Evolutionary conservation across 1,140 invertebrate genomes (phyloP).

Genomic region (Kradibia gibbosae): DNA sequence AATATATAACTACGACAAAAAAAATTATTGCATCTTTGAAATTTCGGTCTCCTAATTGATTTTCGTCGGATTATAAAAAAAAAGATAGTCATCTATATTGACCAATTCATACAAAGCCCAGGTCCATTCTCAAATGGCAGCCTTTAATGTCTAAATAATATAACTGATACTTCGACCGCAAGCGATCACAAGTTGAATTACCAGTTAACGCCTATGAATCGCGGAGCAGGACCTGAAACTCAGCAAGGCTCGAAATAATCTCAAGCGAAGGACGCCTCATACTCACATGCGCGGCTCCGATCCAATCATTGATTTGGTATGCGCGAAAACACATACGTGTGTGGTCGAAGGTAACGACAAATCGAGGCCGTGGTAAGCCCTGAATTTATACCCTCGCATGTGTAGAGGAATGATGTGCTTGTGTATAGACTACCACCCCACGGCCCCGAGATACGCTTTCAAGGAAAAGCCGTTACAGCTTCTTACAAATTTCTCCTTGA

Average conservation of each 20-base stretch:
- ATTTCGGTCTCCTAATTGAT: neutral
- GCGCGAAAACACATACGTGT: neutral
- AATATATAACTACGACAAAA: neutral
- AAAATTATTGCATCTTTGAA: neutral
- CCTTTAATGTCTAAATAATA: too few species aligned
- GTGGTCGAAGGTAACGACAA: slow-evolving; percentile 29
- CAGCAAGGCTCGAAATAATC: neutral
- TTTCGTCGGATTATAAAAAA: neutral
- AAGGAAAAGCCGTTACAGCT: slow-evolving; percentile 13
- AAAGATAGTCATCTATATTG: neutral
- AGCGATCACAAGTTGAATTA: too few species aligned
- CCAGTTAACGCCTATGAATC: too few species aligned
- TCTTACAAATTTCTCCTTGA: slow-evolving; percentile 34
- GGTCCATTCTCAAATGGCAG: too few species aligned
- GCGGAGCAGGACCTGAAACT: neutral
- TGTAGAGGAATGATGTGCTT: neutral
- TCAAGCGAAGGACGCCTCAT: neutral
- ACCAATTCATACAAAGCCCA: too few species aligned
- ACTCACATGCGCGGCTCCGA: neutral
- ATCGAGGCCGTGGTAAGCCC: slow-evolving; percentile 22
- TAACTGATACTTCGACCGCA: too few species aligned
- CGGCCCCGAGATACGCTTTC: slow-evolving; percentile 18
- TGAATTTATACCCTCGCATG: neutral
- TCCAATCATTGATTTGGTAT: slow-evolving; percentile 32
- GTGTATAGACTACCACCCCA: neutral